These are phyloP conservation scores for Rallus limicola DNA, from an alignment of 2,113 vertebrate species.

Conservation along the genomic window DNA sequence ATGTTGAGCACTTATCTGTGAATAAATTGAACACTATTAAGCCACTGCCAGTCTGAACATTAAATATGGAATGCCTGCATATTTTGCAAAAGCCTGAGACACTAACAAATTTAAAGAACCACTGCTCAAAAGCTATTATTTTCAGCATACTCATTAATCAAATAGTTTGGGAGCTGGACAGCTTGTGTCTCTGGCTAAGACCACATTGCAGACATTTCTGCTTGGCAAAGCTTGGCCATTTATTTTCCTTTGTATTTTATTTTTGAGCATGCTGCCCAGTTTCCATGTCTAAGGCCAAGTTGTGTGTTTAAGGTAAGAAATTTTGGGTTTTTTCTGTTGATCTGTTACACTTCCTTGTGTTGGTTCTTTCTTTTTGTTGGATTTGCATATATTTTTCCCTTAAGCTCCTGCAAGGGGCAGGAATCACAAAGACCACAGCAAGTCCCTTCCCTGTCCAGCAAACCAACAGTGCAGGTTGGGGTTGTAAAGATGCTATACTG, in stretches of 20 bases:
- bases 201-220: neutral
- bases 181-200: neutral
- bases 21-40: conserved; percentile 10
- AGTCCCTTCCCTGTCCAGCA: neutral
- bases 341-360: neutral
- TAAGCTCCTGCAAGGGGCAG: neutral
- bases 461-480: neutral
- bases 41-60: conserved; percentile 14
- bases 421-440: neutral
- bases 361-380: neutral
- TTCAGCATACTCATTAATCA: conserved; percentile 46
- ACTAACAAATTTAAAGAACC: neutral
- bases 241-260: neutral
- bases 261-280: neutral
- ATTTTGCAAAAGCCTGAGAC: conserved; percentile 12
- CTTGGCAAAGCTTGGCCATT: neutral
- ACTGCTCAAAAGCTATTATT: conserved; percentile 19
- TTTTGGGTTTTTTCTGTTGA: neutral
- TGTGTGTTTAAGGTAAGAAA: neutral
- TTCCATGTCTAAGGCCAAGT: neutral
- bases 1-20: neutral
- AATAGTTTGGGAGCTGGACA: conserved; percentile 7
- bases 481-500: neutral
- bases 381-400: neutral
- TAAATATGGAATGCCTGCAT: neutral